Conservation (phyloP, 1,140 invertebrate species). For the Dinoponera quadriceps region DNA sequence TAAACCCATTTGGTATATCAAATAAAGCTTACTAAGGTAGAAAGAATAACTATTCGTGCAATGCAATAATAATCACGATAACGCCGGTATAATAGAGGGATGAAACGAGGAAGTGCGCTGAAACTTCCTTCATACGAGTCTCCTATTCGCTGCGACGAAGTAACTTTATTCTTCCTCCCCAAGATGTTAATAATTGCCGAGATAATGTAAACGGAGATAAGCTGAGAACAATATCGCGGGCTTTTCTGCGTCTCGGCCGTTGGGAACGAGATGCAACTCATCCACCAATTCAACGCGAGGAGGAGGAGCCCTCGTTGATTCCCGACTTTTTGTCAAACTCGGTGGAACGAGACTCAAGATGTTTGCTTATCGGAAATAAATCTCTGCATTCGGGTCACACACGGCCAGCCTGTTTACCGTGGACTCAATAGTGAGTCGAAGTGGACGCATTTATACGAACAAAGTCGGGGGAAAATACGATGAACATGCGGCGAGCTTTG, state of each 20-base stretch:
- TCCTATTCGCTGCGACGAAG: background rate
- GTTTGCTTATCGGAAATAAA: slow-evolving; percentile 19
- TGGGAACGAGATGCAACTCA: too few species aligned
- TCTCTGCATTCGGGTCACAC: slow-evolving; percentile 15
- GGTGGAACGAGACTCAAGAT: slow-evolving; percentile 13
- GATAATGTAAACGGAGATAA: background rate
- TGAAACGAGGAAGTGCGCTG: too few species aligned
- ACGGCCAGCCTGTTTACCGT: slow-evolving; percentile 1
- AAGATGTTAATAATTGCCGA: slow-evolving; percentile 12
- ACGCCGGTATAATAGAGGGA: too few species aligned
- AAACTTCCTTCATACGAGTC: background rate
- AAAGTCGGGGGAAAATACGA: background rate
- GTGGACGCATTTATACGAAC: too few species aligned
- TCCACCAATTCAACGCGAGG: too few species aligned
- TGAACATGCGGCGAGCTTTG: slow-evolving; percentile 25
- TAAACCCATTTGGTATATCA: too few species aligned
- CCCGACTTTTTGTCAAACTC: background rate
- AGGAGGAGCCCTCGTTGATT: too few species aligned
- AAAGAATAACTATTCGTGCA: too few species aligned
- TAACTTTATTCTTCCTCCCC: slow-evolving; percentile 21
- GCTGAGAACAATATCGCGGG: slow-evolving; percentile 2
- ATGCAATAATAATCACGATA: too few species aligned
- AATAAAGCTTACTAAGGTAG: too few species aligned
- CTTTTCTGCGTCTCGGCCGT: slow-evolving; percentile 1
- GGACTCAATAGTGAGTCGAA: background rate